Evolutionary conservation across 2,797 vertebrate species (phyloP).

Genomic region (Darevskia mixta): DNA sequence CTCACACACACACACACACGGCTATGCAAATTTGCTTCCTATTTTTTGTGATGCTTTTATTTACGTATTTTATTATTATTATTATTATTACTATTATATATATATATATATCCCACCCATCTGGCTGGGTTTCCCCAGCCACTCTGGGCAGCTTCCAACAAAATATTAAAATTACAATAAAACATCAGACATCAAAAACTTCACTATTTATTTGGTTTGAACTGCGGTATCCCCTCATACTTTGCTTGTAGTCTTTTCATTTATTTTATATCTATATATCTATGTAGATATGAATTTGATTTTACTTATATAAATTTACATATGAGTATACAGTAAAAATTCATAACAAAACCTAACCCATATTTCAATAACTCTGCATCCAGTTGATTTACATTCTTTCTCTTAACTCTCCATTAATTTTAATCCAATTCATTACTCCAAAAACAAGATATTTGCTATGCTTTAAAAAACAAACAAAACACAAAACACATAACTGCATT

Average conservation of each 20-base stretch:
- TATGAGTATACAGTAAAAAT: background rate
- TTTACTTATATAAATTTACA: background rate
- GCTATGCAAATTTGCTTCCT: too few relatives aligned
- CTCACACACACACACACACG: too few relatives aligned
- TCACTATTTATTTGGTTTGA: background rate
- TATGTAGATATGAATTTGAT: background rate
- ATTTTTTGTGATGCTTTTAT: too few relatives aligned
- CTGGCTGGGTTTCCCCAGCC: too few relatives aligned
- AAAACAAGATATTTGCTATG: background rate
- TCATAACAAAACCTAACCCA: too few relatives aligned
- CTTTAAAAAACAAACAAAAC: background rate
- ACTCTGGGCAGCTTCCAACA: too few relatives aligned
- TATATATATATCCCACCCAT: too few relatives aligned
- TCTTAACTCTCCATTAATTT: background rate
- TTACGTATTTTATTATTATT: too few relatives aligned
- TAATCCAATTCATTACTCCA: background rate
- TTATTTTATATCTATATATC: background rate
- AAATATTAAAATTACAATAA: too few relatives aligned
- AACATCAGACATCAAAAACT: too few relatives aligned
- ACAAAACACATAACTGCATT: background rate
- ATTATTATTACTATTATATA: too few relatives aligned
- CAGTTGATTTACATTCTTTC: background rate
- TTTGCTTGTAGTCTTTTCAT: background rate
- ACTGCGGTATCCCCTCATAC: background rate
- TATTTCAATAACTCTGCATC: background rate